A percentile compares a stretch with the other conserved stretches of the same genome.
Evolutionary conservation across 2,797 vertebrate species (phyloP).

Genomic region (Intellagama lesueurii): DNA sequence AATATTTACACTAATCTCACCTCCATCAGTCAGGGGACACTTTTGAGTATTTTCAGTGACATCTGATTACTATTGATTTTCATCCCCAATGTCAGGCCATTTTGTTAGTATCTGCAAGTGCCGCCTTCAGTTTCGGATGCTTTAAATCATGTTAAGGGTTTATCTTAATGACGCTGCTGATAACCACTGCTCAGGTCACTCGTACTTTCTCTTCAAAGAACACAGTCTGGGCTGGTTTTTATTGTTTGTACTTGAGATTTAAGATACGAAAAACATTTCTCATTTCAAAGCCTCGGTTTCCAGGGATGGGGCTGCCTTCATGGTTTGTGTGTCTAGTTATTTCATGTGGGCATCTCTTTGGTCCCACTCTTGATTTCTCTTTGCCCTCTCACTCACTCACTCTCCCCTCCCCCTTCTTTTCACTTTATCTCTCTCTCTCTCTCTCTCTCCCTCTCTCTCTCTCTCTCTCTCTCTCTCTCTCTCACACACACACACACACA

Average conservation of each 20-base stretch:
- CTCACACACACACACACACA: background rate
- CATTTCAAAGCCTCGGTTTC: slow-evolving; percentile 76
- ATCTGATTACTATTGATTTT: slow-evolving; percentile 84
- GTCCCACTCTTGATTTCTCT: slow-evolving; percentile 56
- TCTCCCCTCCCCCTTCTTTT: background rate
- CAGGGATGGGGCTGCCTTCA: slow-evolving; percentile 67
- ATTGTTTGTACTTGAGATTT: slow-evolving; percentile 81
- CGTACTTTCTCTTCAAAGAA: slow-evolving; percentile 80
- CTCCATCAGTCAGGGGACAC: slow-evolving; percentile 80
- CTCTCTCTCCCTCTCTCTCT: background rate
- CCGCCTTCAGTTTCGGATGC: slow-evolving; percentile 79
- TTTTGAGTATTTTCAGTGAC: slow-evolving; percentile 79
- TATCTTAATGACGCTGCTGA: slow-evolving; percentile 81
- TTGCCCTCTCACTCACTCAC: background rate
- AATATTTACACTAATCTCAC: slow-evolving; percentile 82
- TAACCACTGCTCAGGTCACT: slow-evolving; percentile 81
- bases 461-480: background rate
- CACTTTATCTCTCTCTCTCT: background rate
- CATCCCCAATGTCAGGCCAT: slow-evolving; percentile 78
- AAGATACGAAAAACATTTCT: slow-evolving; percentile 79
- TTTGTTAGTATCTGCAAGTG: slow-evolving; percentile 80
- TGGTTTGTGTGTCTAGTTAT: slow-evolving; percentile 68
- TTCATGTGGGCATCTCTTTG: slow-evolving; percentile 43
- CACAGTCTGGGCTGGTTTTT: slow-evolving; percentile 76
- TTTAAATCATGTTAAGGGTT: slow-evolving; percentile 80